Evolutionary conservation across 2,888 invertebrate species (phyloP).

Genomic region (Trachelus stipa): DNA sequence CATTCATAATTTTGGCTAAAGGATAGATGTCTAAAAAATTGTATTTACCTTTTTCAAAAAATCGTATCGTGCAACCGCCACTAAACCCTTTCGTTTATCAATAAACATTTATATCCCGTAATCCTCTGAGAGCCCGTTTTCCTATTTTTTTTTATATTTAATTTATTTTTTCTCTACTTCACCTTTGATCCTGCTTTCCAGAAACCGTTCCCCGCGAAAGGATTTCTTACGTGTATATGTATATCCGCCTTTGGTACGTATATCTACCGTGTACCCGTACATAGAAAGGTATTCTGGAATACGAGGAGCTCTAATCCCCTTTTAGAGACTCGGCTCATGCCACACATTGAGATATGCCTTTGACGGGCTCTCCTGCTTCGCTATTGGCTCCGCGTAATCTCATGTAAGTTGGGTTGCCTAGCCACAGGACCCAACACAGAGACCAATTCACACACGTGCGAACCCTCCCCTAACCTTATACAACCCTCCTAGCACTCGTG

Average conservation of each 20-base stretch:
- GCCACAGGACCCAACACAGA: conserved; percentile 54
- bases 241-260: conserved; percentile 19
- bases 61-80: background rate
- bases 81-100: background rate
- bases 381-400: conserved; percentile 63
- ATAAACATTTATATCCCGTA: background rate
- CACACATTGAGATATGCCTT: conserved; percentile 61
- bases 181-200: conserved; percentile 46
- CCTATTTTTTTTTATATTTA: background rate
- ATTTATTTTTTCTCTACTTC: background rate
- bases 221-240: conserved; percentile 29
- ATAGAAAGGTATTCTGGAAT: conserved; percentile 47
- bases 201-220: conserved; percentile 46
- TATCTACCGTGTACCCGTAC: conserved; percentile 17
- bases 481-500: conserved; percentile 10
- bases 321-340: conserved; percentile 60
- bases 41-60: background rate
- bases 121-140: background rate
- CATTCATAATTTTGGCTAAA: background rate
- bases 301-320: conserved; percentile 63
- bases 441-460: conserved; percentile 52
- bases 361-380: conserved; percentile 58
- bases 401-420: conserved; percentile 64
- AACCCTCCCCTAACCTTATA: background rate
- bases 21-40: background rate